Percentiles rank a stretch among this genome's conserved stretches.
phyloP scores from a whole-genome alignment of 2,888 invertebrate genomes.

The Tipula unca region DNA sequence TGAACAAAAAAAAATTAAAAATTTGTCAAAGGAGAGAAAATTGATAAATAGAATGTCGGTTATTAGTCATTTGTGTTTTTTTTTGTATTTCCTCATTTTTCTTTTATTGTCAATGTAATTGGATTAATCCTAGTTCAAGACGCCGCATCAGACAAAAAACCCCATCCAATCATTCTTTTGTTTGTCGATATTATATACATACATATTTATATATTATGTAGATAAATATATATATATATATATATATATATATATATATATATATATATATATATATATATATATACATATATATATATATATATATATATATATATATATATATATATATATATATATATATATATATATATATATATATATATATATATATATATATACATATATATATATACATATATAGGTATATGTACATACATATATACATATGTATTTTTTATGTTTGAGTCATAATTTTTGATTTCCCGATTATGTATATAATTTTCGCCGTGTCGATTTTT shows the following conservation, averaged over 20 bases:
- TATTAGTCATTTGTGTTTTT: neutral
- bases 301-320: no score
- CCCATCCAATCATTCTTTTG: neutral
- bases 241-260: no score
- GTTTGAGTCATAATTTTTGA: neutral
- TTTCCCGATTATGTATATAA: neutral
- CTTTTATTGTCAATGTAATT: neutral
- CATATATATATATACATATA: no score
- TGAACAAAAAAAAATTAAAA: neutral
- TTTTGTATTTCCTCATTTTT: neutral
- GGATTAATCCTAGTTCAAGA: slow-evolving; percentile 8
- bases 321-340: no score
- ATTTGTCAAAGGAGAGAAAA: neutral
- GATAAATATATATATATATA: no score
- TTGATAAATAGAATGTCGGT: neutral
- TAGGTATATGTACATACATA: no score
- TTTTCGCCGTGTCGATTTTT: neutral
- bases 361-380: no score
- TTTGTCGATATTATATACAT: no score
- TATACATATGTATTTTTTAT: neutral
- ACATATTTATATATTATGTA: neutral
- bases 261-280: no score
- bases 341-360: no score
- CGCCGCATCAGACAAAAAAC: neutral
- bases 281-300: no score